Percentiles rank a stretch among this genome's conserved stretches.
Evolutionary conservation across 2,888 invertebrate species (phyloP).

Genomic region (Apantesis nais): DNA sequence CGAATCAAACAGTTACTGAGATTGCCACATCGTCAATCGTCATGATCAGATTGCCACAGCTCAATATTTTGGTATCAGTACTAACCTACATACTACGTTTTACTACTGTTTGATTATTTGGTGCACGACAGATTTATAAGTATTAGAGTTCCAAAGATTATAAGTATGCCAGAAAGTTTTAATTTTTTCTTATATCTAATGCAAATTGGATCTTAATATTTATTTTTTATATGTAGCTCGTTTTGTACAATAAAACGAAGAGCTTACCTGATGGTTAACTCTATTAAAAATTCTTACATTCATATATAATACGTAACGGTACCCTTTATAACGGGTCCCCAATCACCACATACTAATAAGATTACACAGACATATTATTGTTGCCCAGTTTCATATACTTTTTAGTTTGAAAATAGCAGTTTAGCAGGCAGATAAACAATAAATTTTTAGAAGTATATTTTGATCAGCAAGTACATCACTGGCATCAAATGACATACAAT

Average conservation of each 20-base stretch:
- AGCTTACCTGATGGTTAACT: slow-evolving; percentile 90
- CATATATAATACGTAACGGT: slow-evolving; percentile 87
- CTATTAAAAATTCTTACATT: slow-evolving; percentile 93
- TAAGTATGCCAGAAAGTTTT: background rate
- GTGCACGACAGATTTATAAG: too few species aligned
- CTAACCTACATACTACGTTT: too few species aligned
- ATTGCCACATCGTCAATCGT: too few species aligned
- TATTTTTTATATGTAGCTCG: background rate
- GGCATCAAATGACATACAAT: background rate
- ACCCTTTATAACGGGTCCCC: slow-evolving; percentile 52
- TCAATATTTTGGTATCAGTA: too few species aligned
- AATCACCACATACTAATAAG: slow-evolving; percentile 26
- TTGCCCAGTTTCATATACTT: background rate
- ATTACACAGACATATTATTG: slow-evolving; percentile 18
- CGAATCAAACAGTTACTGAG: background rate
- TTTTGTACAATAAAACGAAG: background rate
- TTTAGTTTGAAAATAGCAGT: background rate
- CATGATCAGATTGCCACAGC: too few species aligned
- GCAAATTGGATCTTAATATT: background rate
- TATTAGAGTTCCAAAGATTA: background rate
- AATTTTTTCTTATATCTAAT: background rate
- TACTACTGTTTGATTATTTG: too few species aligned
- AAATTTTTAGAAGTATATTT: slow-evolving; percentile 3
- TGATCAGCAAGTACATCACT: background rate
- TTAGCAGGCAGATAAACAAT: background rate